These are phyloP conservation scores for Lysiphlebus fabarum DNA, from an alignment of 1,140 invertebrate species.

Conservation along the genomic window DNA sequence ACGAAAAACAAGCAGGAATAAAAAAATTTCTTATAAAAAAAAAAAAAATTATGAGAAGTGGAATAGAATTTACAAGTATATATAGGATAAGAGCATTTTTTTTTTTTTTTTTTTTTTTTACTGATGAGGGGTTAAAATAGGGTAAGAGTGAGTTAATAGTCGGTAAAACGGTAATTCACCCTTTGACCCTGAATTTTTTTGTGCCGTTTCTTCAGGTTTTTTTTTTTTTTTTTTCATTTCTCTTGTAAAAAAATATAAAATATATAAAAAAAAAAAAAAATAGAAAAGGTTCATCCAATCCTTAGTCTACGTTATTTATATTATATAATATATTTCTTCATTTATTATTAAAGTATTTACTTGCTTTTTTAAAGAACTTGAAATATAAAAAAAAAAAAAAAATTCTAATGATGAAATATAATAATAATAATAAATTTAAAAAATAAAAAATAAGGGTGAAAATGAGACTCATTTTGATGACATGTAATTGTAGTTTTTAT, in stretches of 20 bases:
- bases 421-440: no score
- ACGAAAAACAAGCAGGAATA: slow-evolving; percentile 28
- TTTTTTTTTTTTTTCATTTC: slow-evolving; percentile 21
- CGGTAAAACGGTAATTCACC: slow-evolving; percentile 56
- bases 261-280: background rate
- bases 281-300: background rate
- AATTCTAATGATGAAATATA: no score
- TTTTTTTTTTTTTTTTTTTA: slow-evolving; percentile 4
- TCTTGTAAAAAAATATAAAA: background rate
- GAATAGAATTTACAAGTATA: slow-evolving; percentile 32
- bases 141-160: slow-evolving; percentile 58
- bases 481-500: no score
- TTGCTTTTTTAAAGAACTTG: no score
- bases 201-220: slow-evolving; percentile 6
- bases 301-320: no score
- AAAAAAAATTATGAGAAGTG: slow-evolving; percentile 36
- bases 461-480: no score
- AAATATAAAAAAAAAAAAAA: no score
- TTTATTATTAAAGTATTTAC: no score
- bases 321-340: no score
- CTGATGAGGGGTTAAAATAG: slow-evolving; percentile 29
- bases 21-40: slow-evolving; percentile 26
- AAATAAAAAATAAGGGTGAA: no score
- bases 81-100: slow-evolving; percentile 37
- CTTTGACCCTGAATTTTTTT: slow-evolving; percentile 34